Conservation (phyloP, 2,888 invertebrate genomes). For the Crematogaster levior region DNA sequence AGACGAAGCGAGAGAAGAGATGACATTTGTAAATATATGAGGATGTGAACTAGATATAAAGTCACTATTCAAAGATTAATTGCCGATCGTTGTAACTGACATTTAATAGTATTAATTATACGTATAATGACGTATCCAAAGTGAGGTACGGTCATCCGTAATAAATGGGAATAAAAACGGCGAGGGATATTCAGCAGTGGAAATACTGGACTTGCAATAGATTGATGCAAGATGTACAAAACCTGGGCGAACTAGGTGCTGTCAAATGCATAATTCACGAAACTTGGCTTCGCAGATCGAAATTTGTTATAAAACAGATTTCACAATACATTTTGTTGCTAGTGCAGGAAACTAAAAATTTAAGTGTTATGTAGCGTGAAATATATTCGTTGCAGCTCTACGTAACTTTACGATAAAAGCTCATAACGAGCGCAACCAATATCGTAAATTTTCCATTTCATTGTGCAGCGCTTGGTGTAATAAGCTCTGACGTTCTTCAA, state of each 20-base stretch:
- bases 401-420: background rate
- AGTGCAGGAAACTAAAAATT: conserved; percentile 6
- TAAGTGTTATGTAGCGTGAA: background rate
- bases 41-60: too few species aligned
- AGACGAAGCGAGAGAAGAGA: background rate
- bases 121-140: background rate
- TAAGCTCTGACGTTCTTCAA: background rate
- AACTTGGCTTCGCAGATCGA: background rate
- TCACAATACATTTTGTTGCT: conserved; percentile 10
- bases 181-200: conserved; percentile 3
- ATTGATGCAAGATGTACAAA: conserved; percentile 3
- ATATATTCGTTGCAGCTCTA: background rate
- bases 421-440: background rate
- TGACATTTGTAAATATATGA: background rate
- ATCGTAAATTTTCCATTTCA: background rate
- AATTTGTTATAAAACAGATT: conserved; percentile 20
- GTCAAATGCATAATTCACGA: conserved; percentile 31
- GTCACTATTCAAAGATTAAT: background rate
- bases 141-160: background rate
- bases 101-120: background rate
- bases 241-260: background rate
- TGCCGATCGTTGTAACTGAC: background rate
- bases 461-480: background rate
- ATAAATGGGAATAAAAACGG: background rate
- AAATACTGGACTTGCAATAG: background rate